Base-by-base conservation (phyloP, 2,888 invertebrate species). In the Poecilobothrus nobilitatus region DNA sequence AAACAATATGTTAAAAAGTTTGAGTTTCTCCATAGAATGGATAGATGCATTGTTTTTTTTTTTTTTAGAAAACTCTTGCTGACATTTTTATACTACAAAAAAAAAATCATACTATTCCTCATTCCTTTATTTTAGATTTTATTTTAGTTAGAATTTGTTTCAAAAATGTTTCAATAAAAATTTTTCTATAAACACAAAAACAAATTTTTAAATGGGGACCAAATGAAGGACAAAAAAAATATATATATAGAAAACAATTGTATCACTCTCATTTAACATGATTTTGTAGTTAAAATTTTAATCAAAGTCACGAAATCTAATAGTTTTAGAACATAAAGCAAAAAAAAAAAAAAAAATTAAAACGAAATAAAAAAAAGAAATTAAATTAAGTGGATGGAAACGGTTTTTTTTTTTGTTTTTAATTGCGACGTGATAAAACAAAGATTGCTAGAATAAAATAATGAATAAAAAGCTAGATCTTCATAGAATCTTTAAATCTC, bases 221-320 rank as follows among this genome's bases (percentile, higher is more conserved):
- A 53, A 37, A 8, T 37, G 37, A 10, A 27, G 27, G 37, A 37
- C 12, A 10, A 37, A 37, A 18, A 53, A 53, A 18, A 53, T 15
- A 53, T 3, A 53, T 18, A 53, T 15, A 12, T 1, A 53, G n/a
- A 53, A 53, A 9, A 53, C 3, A 53, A 53, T 12, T 15, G 18
- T 53, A 53, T 53, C 53, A 53, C 53, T 53, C 53, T 53, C 53
- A 18, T 53, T 53, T 53, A 53, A 53, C 53, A 53, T 53, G 53
- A 53, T 53, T 53, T 53, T 53, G 53, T 53, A 9, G 53, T 53
- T 53, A 12, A 15, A 15, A 12, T 18, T 53, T 53, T 53, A 12
- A 53, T 53, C 53, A 53, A 53, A 53, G 53, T 53, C 53, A 53
- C 53, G 53, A 53, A 12, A 53, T 53, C 53, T 53, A 53, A 53